Evolutionary conservation across 2,888 invertebrate species (phyloP).

Genomic region (Minunthozetes semirufus): DNA sequence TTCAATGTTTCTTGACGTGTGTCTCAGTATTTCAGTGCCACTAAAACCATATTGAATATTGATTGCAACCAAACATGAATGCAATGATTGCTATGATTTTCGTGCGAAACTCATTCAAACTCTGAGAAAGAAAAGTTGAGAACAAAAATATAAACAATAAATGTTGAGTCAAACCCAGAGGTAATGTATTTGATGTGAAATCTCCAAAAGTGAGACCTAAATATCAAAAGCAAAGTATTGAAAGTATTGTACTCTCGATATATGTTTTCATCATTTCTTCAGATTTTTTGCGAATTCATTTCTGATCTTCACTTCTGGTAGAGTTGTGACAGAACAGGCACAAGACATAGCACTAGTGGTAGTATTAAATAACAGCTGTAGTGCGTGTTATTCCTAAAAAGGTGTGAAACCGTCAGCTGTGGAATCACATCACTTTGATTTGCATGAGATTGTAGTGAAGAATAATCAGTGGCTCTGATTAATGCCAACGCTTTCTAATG

Average conservation of each 20-base stretch:
- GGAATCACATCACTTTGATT: neutral
- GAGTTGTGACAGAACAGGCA: neutral
- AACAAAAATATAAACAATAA: neutral
- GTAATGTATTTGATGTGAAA: neutral
- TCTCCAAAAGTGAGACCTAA: neutral
- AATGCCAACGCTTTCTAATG: too few species aligned
- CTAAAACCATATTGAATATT: constrained; percentile 7
- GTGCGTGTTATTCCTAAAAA: constrained; percentile 11
- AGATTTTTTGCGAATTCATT: too few species aligned
- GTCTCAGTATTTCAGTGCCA: too few species aligned
- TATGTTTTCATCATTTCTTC: too few species aligned
- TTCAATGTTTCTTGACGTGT: neutral
- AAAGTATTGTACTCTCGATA: too few species aligned
- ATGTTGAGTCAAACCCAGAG: neutral
- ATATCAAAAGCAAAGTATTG: too few species aligned
- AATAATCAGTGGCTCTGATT: constrained; percentile 3
- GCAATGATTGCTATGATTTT: constrained; percentile 5
- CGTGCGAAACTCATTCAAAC: constrained; percentile 3
- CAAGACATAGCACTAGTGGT: too few species aligned
- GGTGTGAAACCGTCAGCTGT: constrained; percentile 18
- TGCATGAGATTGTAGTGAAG: neutral
- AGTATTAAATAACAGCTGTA: neutral
- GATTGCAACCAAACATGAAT: constrained; percentile 1
- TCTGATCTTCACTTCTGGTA: too few species aligned
- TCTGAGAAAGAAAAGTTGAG: neutral